Evolutionary conservation across 1,140 invertebrate genomes (phyloP).

Genomic region (Wasmannia auropunctata): DNA sequence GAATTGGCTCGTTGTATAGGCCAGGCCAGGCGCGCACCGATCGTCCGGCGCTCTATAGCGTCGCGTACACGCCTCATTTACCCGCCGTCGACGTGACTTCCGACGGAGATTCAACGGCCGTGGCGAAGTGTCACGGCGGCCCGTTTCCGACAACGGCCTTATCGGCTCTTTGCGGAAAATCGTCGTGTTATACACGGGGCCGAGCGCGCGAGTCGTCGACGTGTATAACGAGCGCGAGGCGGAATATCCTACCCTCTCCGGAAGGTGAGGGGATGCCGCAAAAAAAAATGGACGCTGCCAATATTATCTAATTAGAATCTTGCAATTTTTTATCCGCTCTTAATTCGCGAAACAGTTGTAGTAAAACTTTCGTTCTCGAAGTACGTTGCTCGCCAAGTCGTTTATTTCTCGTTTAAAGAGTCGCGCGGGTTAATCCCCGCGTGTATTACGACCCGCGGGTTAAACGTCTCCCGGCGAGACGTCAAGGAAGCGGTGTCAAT

Average conservation of each 20-base stretch:
- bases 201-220: not conserved
- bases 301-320: slow-evolving; percentile 5
- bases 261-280: no score
- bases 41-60: not conserved
- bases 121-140: slow-evolving; percentile 19
- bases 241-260: not conserved
- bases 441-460: not conserved
- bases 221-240: not conserved
- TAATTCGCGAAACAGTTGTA: not conserved
- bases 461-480: not conserved
- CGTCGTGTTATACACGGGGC: not conserved
- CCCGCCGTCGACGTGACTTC: slow-evolving; percentile 40
- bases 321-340: not conserved
- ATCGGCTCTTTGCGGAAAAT: slow-evolving; percentile 25
- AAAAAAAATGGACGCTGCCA: not conserved
- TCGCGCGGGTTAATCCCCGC: not conserved
- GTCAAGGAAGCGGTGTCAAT: not conserved
- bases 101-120: slow-evolving; percentile 25
- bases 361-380: not conserved
- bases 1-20: slow-evolving; percentile 29
- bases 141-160: not conserved
- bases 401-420: not conserved
- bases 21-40: not conserved
- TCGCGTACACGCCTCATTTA: slow-evolving; percentile 30
- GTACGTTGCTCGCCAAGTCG: not conserved